Percentiles rank a stretch among this genome's conserved stretches.
phyloP scores from a whole-genome alignment of 2,113 vertebrate genomes.

The Siniperca chuatsi region DNA sequence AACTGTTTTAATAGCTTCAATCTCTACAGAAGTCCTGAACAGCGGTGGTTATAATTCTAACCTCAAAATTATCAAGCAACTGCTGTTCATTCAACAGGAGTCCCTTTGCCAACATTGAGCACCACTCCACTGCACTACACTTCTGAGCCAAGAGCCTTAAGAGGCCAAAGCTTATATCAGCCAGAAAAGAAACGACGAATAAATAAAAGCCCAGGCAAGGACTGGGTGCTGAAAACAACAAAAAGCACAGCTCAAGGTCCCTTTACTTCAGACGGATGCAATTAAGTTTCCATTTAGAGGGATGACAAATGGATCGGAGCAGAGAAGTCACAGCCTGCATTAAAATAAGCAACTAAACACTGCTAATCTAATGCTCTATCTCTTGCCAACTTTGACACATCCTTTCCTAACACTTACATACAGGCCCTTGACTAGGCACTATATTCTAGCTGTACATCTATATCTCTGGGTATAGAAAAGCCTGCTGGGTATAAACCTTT shows the following conservation, averaged over 20 bases:
- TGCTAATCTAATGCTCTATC: slow-evolving; percentile 79
- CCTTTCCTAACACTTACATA: slow-evolving; percentile 73
- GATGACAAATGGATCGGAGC: slow-evolving; percentile 89
- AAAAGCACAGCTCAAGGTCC: slow-evolving; percentile 48
- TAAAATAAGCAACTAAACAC: slow-evolving; percentile 84
- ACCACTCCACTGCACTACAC: slow-evolving; percentile 66
- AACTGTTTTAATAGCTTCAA: slow-evolving; percentile 5
- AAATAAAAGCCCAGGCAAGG: slow-evolving; percentile 50
- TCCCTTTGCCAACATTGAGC: slow-evolving; percentile 39
- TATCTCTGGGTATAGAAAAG: slow-evolving; percentile 84
- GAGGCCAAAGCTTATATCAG: slow-evolving; percentile 48
- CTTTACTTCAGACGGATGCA: slow-evolving; percentile 85
- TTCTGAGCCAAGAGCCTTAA: slow-evolving; percentile 64
- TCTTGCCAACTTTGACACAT: slow-evolving; percentile 72
- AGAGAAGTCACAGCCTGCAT: slow-evolving; percentile 84
- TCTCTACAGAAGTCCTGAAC: slow-evolving; percentile 13
- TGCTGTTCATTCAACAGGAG: slow-evolving; percentile 50
- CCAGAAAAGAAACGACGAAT: slow-evolving; percentile 63
- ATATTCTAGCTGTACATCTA: slow-evolving; percentile 83
- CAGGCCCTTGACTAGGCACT: slow-evolving; percentile 1
- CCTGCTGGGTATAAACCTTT: slow-evolving; percentile 53
- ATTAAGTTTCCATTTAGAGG: slow-evolving; percentile 90
- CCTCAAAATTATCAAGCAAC: slow-evolving; percentile 38
- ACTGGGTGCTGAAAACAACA: slow-evolving; percentile 47
- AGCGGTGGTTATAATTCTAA: slow-evolving; percentile 3